A percentile compares a stretch with the other conserved stretches of the same genome.
Evolutionary conservation across 2,797 vertebrate species (phyloP).

Genomic region (Dipus sagitta): DNA sequence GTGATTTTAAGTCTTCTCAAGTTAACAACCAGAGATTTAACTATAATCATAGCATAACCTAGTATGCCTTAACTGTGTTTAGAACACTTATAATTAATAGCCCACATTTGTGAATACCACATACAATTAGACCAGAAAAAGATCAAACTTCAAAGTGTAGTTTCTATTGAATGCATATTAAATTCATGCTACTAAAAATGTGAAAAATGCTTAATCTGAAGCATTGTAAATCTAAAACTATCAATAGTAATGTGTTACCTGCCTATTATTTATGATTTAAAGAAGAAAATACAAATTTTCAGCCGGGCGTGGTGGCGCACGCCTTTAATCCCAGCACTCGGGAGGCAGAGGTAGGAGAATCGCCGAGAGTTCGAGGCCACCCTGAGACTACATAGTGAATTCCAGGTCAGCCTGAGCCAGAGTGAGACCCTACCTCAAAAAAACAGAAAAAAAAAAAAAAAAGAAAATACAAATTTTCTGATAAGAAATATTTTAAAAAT

Average conservation of each 20-base stretch:
- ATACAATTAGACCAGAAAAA: neutral
- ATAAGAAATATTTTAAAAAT: conserved; percentile 40
- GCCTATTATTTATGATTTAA: neutral
- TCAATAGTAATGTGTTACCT: conserved; percentile 5
- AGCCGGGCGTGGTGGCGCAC: no score
- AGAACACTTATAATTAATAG: neutral
- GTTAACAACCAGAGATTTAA: no score
- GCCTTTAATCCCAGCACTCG: no score
- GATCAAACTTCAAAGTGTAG: neutral
- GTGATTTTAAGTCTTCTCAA: no score
- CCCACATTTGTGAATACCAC: neutral
- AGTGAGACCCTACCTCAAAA: no score
- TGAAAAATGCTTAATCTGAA: neutral
- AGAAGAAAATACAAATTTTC: no score
- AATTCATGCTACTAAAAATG: neutral
- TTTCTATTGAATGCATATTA: neutral
- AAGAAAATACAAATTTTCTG: neutral
- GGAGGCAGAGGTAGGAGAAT: no score
- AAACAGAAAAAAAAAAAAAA: no score
- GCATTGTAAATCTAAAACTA: neutral
- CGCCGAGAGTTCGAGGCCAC: no score
- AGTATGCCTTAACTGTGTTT: neutral
- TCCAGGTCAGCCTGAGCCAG: no score
- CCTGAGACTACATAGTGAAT: no score
- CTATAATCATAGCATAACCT: neutral